Base-by-base conservation (phyloP, 2,797 vertebrate genomes). In the Chloroceryle inda region DNA sequence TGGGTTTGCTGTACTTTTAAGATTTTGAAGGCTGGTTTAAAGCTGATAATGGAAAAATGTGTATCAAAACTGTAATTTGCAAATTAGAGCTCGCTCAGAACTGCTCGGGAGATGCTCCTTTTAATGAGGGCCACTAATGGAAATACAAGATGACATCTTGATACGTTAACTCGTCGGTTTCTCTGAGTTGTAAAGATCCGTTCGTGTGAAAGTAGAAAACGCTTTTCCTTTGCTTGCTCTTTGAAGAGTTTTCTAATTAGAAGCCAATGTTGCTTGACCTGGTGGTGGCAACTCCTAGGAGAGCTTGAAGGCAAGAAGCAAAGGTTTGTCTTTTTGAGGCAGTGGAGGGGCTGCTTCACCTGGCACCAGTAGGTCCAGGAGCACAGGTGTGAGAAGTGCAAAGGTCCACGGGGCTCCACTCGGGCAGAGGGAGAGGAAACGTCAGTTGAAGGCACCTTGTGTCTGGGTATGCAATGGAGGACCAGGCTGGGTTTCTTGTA, bases 351-450 rank as follows among this genome's bases (percentile, higher is more conserved):
- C 17, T 10, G 2, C 64, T 91, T 27, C 0, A 0, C 13, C 42
- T 31, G 64, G 33, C 50, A 15, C 10, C 35, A 24, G 18, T 58
- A 50, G 50, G 19, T 29, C 83, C 35, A 78, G 31, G 29, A 73
- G 77, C 69, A 6, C 0, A 1, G 19, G 1, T 2, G 5, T 0
- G 6, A 72, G 29, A 78, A 45, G 5, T 33, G 26, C 1, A 1
- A 66, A 81, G 26, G 67, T 82, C 35, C 0, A 1, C 0, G 0
- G 50, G 55, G 31, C 69, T 81, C 44, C 74, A 49, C 53, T 68
- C 0, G 2, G 52, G 27, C 13, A 19, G 11, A 14, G 9, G 76
- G 42, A 47, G 49, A 37, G 33, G 33, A 61, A 6, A 5, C 3
- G 4, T 33, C 1, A 6, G 11, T 56, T 31, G 68, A 40, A 81